Conservation (phyloP, 2,113 vertebrate genomes). For the Felis chaus region DNA sequence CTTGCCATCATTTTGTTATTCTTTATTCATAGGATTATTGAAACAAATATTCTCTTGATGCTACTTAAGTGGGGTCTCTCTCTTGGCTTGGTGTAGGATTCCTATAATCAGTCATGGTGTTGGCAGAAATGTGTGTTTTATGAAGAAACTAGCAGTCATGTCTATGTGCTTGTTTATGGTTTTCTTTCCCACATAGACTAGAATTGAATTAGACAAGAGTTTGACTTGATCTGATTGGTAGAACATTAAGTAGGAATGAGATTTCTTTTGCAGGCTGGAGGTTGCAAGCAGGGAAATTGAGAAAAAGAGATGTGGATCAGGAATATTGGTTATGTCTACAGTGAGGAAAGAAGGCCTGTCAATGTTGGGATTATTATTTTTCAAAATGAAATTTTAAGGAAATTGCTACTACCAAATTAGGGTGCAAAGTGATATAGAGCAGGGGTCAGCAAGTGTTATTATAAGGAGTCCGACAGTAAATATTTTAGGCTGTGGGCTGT, state of each 20-base stretch:
- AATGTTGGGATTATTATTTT: background rate
- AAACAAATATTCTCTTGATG: background rate
- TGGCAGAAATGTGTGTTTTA: background rate
- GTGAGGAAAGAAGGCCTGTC: background rate
- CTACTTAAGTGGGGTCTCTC: background rate
- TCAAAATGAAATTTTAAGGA: background rate
- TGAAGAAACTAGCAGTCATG: background rate
- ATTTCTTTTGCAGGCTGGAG: background rate
- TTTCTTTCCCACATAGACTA: background rate
- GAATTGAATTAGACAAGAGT: background rate
- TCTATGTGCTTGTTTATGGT: background rate
- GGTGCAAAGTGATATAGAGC: background rate
- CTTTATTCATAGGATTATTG: constrained; percentile 19
- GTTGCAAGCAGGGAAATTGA: background rate
- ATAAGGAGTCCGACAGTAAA: background rate
- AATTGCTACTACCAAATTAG: background rate
- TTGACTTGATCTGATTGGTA: background rate
- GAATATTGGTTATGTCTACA: background rate
- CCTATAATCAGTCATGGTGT: background rate
- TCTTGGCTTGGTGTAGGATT: background rate
- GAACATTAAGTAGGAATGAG: background rate
- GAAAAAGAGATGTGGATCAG: background rate
- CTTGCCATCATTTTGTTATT: constrained; percentile 1
- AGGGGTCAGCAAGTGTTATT: background rate
- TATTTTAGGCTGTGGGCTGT: background rate